These are phyloP conservation scores for Bilobella aurantiaca DNA, from an alignment of 1,140 invertebrate species.

Conservation along the genomic window DNA sequence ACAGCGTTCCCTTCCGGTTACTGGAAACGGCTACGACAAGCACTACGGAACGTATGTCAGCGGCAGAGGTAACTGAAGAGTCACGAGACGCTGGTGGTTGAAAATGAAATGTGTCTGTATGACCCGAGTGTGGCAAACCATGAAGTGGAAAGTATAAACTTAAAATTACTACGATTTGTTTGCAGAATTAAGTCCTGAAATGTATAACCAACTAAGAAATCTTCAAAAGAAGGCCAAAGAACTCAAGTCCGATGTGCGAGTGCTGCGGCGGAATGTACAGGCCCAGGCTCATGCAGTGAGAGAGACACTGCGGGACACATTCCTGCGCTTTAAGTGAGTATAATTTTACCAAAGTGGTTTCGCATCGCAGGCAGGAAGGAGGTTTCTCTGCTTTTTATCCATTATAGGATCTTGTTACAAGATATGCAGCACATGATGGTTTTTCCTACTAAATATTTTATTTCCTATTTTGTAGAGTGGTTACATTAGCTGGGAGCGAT, in stretches of 20 bases:
- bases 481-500: slow-evolving; percentile 28
- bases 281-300: slow-evolving; percentile 79
- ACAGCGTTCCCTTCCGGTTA: no score
- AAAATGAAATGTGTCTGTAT: slow-evolving; percentile 8
- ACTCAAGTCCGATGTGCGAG: slow-evolving; percentile 73
- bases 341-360: no score
- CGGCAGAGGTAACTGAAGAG: slow-evolving; percentile 2
- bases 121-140: not conserved
- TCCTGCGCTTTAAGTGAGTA: slow-evolving; percentile 61
- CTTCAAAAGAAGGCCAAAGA: slow-evolving; percentile 84
- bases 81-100: not conserved
- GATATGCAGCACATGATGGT: no score
- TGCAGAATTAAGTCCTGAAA: slow-evolving; percentile 64
- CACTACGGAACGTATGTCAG: not conserved
- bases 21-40: not conserved
- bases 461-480: slow-evolving; percentile 22
- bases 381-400: no score
- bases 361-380: not conserved
- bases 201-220: slow-evolving; percentile 70
- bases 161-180: slow-evolving; percentile 38
- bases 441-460: not conserved
- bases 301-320: slow-evolving; percentile 80
- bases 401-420: no score
- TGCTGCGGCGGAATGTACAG: slow-evolving; percentile 75
- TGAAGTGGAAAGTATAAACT: not conserved